These are phyloP conservation scores for Spheniscus mendiculus DNA, from an alignment of 2,113 vertebrate species.

Conservation along the genomic window DNA sequence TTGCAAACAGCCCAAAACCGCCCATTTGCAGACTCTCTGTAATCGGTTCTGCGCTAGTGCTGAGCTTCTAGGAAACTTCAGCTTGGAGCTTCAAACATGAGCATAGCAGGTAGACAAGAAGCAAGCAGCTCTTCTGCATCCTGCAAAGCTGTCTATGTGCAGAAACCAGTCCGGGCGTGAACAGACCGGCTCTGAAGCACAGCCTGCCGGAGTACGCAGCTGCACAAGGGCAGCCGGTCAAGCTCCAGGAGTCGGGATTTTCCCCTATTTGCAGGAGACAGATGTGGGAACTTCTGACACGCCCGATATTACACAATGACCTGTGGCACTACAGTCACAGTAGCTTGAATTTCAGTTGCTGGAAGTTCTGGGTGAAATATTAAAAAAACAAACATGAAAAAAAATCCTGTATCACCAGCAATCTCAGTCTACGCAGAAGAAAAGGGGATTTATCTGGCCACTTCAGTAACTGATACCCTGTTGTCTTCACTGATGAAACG, in stretches of 20 bases:
- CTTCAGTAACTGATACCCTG: too few species aligned
- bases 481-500: background rate
- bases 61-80: background rate
- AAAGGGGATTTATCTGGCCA: too few species aligned
- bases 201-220: too few species aligned
- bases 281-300: background rate
- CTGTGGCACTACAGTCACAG: too few species aligned
- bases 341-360: background rate
- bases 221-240: background rate
- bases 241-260: background rate
- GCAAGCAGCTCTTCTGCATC: background rate
- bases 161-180: background rate
- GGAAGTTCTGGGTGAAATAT: background rate
- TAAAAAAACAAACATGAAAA: background rate
- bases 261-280: background rate
- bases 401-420: background rate
- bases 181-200: background rate
- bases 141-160: background rate
- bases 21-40: background rate
- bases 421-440: background rate
- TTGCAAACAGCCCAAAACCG: background rate
- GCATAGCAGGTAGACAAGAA: background rate
- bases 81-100: background rate
- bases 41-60: accelerated
- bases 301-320: accelerated